Evolutionary conservation across 2,888 invertebrate genomes (phyloP).

Genomic region (Latrodectus hesperus): DNA sequence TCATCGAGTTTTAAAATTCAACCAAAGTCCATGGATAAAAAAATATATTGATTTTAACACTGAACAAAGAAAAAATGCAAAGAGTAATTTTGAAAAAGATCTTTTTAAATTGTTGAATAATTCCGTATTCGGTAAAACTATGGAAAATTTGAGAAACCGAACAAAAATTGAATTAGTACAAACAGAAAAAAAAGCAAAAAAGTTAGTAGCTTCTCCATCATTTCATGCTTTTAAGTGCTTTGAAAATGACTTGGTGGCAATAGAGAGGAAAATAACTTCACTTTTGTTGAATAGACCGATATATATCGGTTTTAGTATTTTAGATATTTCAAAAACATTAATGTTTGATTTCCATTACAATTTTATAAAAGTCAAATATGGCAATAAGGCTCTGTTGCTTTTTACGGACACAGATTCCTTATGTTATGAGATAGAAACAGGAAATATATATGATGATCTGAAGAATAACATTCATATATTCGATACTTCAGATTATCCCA

Average conservation of each 20-base stretch:
- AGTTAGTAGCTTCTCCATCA: not conserved
- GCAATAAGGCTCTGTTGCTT: not conserved
- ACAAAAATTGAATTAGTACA: not conserved
- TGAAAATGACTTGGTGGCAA: not conserved
- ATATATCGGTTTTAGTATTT: not conserved
- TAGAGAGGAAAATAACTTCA: not conserved
- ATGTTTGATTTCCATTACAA: constrained; percentile 18
- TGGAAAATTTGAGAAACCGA: not conserved
- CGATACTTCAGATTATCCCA: not conserved
- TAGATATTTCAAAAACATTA: not conserved
- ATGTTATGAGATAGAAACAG: not conserved
- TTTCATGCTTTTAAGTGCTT: not conserved
- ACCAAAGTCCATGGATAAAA: not conserved
- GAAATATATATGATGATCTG: not conserved
- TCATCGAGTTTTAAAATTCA: not conserved
- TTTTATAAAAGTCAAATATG: not conserved
- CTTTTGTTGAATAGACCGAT: not conserved
- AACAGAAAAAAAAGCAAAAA: not conserved
- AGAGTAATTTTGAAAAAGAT: not conserved
- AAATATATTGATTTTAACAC: not conserved
- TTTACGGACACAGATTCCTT: constrained; percentile 19
- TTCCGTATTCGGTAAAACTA: not conserved
- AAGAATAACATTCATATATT: not conserved
- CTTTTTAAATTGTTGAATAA: not conserved
- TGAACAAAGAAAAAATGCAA: not conserved